Percentiles rank a stretch among this genome's conserved stretches.
Conservation (phyloP, 2,113 vertebrate species). For the Sterna hirundo region DNA sequence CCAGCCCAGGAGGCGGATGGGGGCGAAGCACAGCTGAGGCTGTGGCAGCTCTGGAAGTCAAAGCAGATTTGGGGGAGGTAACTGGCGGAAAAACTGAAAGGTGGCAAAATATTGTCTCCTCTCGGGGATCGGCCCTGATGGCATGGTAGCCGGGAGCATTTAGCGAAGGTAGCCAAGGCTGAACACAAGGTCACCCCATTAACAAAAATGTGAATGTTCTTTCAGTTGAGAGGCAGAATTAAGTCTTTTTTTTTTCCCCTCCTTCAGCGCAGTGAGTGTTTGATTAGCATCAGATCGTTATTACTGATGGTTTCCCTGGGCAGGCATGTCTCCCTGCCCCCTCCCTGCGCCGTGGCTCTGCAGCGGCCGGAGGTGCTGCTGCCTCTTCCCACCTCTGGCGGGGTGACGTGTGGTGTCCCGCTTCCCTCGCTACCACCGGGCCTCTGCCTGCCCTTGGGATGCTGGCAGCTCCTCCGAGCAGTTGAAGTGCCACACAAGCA, state of each 20-base stretch:
- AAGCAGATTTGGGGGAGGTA: background rate
- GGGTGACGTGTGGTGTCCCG: accelerated
- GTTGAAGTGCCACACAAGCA: accelerated
- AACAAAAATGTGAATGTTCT: background rate
- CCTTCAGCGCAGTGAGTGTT: background rate
- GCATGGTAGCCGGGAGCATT: accelerated
- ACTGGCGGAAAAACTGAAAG: background rate
- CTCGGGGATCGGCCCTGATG: background rate
- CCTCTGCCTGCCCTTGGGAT: background rate
- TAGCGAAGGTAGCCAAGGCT: background rate
- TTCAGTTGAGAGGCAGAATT: accelerated
- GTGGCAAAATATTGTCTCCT: background rate
- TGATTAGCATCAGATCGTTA: background rate
- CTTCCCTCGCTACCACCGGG: accelerated
- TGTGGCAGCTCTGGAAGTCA: background rate
- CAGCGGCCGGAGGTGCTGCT: background rate
- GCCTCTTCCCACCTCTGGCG: background rate
- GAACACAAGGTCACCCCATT: accelerated
- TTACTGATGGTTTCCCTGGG: background rate
- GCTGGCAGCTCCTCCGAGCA: background rate
- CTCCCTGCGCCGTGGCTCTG: background rate
- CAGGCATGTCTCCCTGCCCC: no score
- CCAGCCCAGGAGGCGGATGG: background rate
- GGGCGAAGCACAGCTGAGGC: background rate
- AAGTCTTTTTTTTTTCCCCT: background rate